Base-by-base conservation (phyloP, 2,888 invertebrate genomes). In the Podabrus alpinus region DNA sequence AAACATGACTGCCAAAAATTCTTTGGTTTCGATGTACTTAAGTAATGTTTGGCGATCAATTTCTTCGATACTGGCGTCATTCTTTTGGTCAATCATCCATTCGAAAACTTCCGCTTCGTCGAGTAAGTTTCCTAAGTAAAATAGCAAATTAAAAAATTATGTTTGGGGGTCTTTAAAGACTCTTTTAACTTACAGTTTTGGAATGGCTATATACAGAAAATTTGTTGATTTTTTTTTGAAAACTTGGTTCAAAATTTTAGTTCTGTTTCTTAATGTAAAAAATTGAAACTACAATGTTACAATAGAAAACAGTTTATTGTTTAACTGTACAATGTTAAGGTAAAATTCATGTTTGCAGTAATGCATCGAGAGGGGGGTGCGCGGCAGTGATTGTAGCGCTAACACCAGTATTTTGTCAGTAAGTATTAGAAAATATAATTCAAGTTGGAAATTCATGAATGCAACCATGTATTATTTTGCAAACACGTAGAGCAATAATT, bases 1-100 rank as follows among this genome's bases (percentile, higher is more conserved):
- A 87, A 97, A 97, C 77, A 96, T 90, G 72, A 97, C 96, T 66
- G 96, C 97, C 84, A 97, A 89, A 89, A 97, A 97, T 87, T 97
- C 97, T 87, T 95, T 95, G 29, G 93, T 94, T 84, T 94, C 94
- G 81, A 97, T 96, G 87, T 95, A 95, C 84, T 94, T 94, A 85
- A 92, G 92, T 61, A 97, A 89, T 82, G 92, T 91, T 68, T 95
- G 95, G 82, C 97, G 91, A 83, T 95, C 93, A 78, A 97, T 95
- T 86, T 95, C 94, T 86, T 96, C 95, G 81, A 97, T 96, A 84
- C 95, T 96, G 86, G 95, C 94, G 86, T 97, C 97, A 86, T 94
- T 94, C 86, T 96, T 95, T 86, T 97, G 97, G 86, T 94, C 93
- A 75, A 94, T 90, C 92, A 97, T 95, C 97, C 97, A 97, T 82